phyloP scores from a whole-genome alignment of 2,797 vertebrate species.

The Botia kubotai region DNA sequence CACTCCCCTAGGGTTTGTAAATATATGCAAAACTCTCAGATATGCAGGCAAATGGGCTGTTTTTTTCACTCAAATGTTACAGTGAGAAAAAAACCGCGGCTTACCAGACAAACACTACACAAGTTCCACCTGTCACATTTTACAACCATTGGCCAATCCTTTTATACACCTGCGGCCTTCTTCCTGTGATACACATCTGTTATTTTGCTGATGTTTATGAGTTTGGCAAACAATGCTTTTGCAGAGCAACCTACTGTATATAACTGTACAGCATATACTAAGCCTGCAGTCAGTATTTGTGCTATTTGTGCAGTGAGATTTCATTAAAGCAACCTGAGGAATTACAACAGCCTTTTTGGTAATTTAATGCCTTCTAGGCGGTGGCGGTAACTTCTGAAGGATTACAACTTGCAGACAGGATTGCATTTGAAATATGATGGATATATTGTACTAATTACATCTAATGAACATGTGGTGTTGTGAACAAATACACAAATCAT shows the following conservation, averaged over 20 bases:
- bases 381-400: not conserved
- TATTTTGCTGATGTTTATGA: not conserved
- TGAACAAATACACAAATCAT: not conserved
- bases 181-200: not conserved
- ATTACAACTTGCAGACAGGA: not conserved
- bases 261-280: not conserved
- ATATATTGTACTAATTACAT: not conserved
- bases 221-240: not conserved
- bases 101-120: constrained; percentile 1
- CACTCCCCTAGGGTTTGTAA: not conserved
- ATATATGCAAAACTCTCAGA: constrained; percentile 38
- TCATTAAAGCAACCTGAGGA: not conserved
- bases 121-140: constrained; percentile 4
- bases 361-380: constrained; percentile 9
- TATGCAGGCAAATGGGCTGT: constrained; percentile 26
- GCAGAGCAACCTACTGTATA: not conserved
- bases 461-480: not conserved
- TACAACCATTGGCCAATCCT: constrained; percentile 12
- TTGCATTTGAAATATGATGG: not conserved
- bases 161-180: constrained; percentile 22
- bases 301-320: not conserved
- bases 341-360: constrained; percentile 22
- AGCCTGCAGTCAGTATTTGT: not conserved
- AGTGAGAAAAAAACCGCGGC: not conserved
- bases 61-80: constrained; percentile 3